Base-by-base conservation (phyloP, 2,113 vertebrate genomes). In the Spheniscus mendiculus region DNA sequence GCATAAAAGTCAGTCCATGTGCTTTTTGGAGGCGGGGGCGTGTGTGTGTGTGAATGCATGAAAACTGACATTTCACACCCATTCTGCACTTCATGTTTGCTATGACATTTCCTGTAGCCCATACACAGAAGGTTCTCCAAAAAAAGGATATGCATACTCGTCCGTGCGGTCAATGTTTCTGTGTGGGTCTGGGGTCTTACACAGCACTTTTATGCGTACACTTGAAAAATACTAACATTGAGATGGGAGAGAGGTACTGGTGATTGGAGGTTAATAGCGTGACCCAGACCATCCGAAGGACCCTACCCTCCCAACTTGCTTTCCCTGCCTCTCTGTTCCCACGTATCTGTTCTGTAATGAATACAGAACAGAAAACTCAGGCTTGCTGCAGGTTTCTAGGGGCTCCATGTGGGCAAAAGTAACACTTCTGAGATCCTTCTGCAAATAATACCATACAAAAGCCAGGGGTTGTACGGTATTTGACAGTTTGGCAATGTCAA, bases 341-440 rank as follows among this genome's bases (percentile, higher is more conserved):
- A 0, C 13, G 8, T 66, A n/a, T n/a, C n/a, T n/a, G n/a, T n/a
- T n/a, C 34, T 29, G 22, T 45, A 78, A 36, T 0, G 2, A 77
- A 59, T 34, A 40, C 13, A 55, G 53, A 81, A 58, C 11, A 25
- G 40, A 42, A 47, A 40, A 19, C 36, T 76, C 12, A 4, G 45
- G 12, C 53, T 71, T 0, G 0, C 30, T 91, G 70, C 20, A 49
- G 69, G 29, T 42, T 91, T 85, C 47, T 44, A 30, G 30, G 38
- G 21, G 27, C 22, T 89, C 20, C 34, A 3, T 49, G 17, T 29
- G 27, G 42, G 20, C n/a, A 38, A 49, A 66, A 55, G 38, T n/a
- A 38, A 44, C 10, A 5, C 23, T 63, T 86, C 84, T 42, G 81
- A 83, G 62, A 76, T 62, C 30, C 45, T 74, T 56, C 27, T 76